phyloP scores from a whole-genome alignment of 2,888 invertebrate species.

The Lithophane ornitopus region DNA sequence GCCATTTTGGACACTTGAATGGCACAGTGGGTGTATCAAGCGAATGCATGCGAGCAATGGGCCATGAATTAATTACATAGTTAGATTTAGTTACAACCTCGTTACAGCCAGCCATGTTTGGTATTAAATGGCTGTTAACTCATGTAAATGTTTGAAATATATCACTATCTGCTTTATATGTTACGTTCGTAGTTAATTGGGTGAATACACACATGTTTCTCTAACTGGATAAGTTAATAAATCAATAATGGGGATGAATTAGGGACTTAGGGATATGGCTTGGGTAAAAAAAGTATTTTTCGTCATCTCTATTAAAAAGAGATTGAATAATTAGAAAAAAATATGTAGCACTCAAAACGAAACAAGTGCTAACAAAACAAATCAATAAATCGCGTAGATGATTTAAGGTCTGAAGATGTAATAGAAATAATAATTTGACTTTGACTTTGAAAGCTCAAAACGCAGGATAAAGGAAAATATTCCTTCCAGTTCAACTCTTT shows the following conservation, averaged over 20 bases:
- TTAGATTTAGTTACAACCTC: constrained; percentile 47
- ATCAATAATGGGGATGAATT: too few relatives aligned
- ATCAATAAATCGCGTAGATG: not conserved
- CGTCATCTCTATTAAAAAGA: too few relatives aligned
- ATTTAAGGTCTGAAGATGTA: not conserved
- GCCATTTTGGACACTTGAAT: constrained; percentile 58
- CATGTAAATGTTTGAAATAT: constrained; percentile 55
- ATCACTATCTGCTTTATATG: constrained; percentile 41
- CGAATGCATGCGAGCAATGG: constrained; percentile 31
- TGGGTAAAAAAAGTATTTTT: too few relatives aligned
- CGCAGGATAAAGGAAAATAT: not conserved
- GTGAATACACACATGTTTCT: not conserved
- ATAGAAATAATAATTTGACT: not conserved
- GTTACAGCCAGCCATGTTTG: constrained; percentile 52
- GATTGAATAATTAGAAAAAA: too few relatives aligned
- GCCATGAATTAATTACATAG: constrained; percentile 43
- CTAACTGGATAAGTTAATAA: not conserved
- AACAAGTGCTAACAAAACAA: not conserved
- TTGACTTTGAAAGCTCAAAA: too few relatives aligned
- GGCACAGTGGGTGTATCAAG: constrained; percentile 55
- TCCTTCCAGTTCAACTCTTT: not conserved
- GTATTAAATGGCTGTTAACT: constrained; percentile 52
- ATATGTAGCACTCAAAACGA: not conserved
- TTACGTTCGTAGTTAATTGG: constrained; percentile 49
- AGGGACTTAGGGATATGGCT: too few relatives aligned